phyloP scores from a whole-genome alignment of 2,888 invertebrate genomes.

The Uropetala carovei region DNA sequence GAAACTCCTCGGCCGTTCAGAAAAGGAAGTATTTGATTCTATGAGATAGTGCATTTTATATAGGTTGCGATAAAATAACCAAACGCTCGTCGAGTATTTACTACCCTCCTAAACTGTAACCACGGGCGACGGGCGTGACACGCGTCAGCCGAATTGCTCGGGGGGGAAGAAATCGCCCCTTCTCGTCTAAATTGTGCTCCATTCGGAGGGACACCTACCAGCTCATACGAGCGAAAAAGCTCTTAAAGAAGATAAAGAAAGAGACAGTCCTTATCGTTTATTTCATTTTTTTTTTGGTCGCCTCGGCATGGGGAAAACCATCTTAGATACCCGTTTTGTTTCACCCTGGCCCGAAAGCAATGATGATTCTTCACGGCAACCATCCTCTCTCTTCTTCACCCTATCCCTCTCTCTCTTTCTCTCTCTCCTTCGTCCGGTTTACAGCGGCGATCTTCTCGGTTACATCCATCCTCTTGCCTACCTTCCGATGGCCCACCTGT shows the following conservation, averaged over 20 bases:
- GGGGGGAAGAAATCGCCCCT: no score
- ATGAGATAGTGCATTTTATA: no score
- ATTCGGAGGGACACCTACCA: neutral
- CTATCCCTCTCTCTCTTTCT: neutral
- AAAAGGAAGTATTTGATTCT: no score
- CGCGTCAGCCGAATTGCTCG: no score
- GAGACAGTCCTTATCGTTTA: neutral
- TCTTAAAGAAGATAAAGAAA: neutral
- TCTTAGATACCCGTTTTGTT: conserved; percentile 12
- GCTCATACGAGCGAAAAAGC: neutral
- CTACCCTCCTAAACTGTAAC: no score
- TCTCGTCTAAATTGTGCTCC: neutral
- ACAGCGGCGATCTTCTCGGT: neutral
- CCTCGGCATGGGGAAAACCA: neutral
- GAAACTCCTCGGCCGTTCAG: no score
- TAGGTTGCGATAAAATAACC: no score
- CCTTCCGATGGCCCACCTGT: neutral
- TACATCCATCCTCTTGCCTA: neutral
- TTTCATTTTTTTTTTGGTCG: neutral
- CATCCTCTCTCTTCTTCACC: neutral
- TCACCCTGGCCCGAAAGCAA: neutral
- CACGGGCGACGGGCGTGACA: no score
- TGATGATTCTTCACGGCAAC: neutral
- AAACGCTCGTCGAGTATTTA: no score
- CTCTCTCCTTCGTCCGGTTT: neutral